Conservation (phyloP, 92 coral and sea anemone genomes). For the Isaurus tuberculatus region DNA sequence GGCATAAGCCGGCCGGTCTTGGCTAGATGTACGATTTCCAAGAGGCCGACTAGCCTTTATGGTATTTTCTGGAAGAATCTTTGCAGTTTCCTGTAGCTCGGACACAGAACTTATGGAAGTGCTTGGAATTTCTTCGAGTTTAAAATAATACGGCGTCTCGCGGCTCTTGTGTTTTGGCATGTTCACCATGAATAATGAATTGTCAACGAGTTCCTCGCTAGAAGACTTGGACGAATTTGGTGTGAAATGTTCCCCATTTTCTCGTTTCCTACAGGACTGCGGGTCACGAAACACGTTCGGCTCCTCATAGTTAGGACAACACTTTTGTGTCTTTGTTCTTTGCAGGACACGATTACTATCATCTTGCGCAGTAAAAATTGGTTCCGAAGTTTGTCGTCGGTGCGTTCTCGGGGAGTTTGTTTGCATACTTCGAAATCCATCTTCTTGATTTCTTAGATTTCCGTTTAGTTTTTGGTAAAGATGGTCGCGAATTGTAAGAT, state of each 20-base stretch:
- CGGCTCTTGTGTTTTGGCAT: too few species aligned
- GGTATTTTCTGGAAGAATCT: not conserved
- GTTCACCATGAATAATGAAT: not conserved
- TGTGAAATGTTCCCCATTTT: not conserved
- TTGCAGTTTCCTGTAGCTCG: not conserved
- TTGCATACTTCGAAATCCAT: not conserved
- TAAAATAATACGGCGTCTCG: constrained; percentile 3
- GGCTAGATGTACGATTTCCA: not conserved
- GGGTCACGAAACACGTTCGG: not conserved
- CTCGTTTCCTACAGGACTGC: not conserved
- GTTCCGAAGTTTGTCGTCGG: not conserved
- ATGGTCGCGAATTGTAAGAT: not conserved
- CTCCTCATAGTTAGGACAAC: not conserved
- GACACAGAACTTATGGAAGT: not conserved
- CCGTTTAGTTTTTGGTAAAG: not conserved
- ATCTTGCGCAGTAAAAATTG: not conserved
- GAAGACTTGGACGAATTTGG: not conserved
- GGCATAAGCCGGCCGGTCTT: not conserved
- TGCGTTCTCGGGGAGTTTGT: not conserved
- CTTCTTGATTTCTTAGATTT: not conserved
- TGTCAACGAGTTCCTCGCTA: not conserved
- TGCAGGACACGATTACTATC: not conserved
- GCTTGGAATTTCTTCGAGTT: constrained; percentile 7
- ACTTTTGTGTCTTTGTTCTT: not conserved
- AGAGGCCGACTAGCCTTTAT: not conserved